These are phyloP conservation scores for Zaprionus davidi DNA, from an alignment of 1,140 invertebrate genomes.

Conservation along the genomic window DNA sequence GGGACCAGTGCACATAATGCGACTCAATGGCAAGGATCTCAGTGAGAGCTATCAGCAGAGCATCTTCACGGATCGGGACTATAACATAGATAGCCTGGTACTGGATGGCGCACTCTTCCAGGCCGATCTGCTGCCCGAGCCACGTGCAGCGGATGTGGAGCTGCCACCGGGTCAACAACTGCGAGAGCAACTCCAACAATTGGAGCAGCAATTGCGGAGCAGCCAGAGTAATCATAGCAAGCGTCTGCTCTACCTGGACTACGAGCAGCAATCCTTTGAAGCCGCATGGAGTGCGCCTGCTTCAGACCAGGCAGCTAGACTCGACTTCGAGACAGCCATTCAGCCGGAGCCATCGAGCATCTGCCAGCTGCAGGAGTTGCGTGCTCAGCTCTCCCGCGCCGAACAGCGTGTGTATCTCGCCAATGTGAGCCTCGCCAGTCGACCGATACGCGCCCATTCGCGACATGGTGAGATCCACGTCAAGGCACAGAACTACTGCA, in stretches of 20 bases:
- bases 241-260: conserved; percentile 66
- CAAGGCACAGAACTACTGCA: conserved; percentile 66
- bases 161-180: neutral
- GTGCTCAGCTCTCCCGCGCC: conserved; percentile 23
- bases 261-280: conserved; percentile 26
- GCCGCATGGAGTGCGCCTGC: conserved; percentile 24
- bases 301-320: neutral
- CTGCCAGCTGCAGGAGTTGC: conserved; percentile 45
- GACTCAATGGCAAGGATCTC: conserved; percentile 62
- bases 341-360: neutral
- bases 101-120: conserved; percentile 61
- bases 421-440: conserved; percentile 32
- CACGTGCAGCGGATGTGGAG: neutral
- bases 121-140: conserved; percentile 37
- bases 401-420: conserved; percentile 39
- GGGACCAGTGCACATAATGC: conserved; percentile 65
- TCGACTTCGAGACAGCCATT: conserved; percentile 11
- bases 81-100: conserved; percentile 72
- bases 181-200: conserved; percentile 10
- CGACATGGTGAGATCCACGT: neutral
- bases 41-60: conserved; percentile 65
- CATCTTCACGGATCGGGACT: conserved; percentile 65
- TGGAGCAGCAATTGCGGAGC: conserved; percentile 1
- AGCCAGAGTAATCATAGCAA: conserved; percentile 2
- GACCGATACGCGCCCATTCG: conserved; percentile 6